phyloP scores from a whole-genome alignment of 2,888 invertebrate genomes.

The Agrochola circellaris region DNA sequence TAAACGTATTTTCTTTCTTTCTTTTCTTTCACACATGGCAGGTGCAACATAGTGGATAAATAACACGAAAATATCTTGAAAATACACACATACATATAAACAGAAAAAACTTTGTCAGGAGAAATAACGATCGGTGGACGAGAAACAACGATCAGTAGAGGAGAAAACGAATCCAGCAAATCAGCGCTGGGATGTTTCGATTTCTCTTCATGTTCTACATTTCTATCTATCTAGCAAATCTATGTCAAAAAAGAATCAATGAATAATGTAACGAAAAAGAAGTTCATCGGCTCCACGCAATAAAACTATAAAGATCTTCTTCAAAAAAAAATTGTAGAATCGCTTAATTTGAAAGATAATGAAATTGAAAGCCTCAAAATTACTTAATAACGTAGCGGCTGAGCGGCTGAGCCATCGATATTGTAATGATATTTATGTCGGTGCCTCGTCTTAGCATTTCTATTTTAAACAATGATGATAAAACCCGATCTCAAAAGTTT shows the following conservation, averaged over 20 bases:
- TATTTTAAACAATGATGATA: background rate
- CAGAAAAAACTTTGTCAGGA: no score
- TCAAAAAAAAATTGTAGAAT: background rate
- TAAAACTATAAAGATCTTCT: constrained; percentile 33
- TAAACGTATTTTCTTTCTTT: no score
- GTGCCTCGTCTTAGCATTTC: background rate
- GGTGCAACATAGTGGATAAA: no score
- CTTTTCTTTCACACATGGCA: no score
- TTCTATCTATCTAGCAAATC: background rate
- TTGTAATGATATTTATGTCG: constrained; percentile 13
- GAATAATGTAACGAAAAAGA: background rate
- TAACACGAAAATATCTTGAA: no score
- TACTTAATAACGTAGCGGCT: constrained; percentile 9
- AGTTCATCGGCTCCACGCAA: constrained; percentile 14
- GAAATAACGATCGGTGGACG: no score
- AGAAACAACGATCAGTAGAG: no score
- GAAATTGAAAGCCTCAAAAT: constrained; percentile 14
- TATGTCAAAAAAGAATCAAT: background rate
- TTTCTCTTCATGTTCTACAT: background rate
- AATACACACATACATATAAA: no score
- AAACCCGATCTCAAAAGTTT: background rate
- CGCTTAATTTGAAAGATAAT: constrained; percentile 39
- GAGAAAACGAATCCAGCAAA: no score
- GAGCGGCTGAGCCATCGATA: constrained; percentile 20
- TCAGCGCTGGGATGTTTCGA: no score